A percentile compares a stretch with the other conserved stretches of the same genome.
These are phyloP conservation scores for Drosophila kohkoa DNA, from an alignment of 1,140 invertebrate genomes.

Conservation along the genomic window DNA sequence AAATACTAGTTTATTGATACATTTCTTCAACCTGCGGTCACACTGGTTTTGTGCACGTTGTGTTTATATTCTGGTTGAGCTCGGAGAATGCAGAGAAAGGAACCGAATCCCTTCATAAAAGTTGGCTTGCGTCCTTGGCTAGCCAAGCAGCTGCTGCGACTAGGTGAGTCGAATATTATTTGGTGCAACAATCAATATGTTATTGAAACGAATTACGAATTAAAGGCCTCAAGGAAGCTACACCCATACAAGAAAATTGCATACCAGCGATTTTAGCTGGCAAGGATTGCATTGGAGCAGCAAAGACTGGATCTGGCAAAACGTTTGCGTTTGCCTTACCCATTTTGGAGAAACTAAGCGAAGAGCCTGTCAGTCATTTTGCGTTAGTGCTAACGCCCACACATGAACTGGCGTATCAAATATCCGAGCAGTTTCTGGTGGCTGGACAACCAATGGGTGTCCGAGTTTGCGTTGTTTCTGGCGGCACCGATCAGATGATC, in stretches of 20 bases:
- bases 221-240: constrained; percentile 93
- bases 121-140: constrained; percentile 77
- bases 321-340: constrained; percentile 98
- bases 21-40: constrained; percentile 6
- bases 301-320: constrained; percentile 99
- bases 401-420: constrained; percentile 96
- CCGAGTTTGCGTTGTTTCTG: constrained; percentile 93
- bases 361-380: constrained; percentile 97
- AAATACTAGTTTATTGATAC: too few relatives aligned
- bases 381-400: constrained; percentile 98
- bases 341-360: constrained; percentile 95
- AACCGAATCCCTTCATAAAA: constrained; percentile 68
- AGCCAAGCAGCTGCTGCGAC: constrained; percentile 74
- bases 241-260: constrained; percentile 93
- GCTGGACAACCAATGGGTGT: constrained; percentile 94
- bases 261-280: constrained; percentile 93
- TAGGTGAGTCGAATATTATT: constrained; percentile 55
- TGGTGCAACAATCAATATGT: not conserved
- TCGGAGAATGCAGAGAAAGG: constrained; percentile 63
- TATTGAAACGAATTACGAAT: not conserved
- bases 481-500: constrained; percentile 96
- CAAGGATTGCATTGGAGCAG: constrained; percentile 96
- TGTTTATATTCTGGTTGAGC: constrained; percentile 39
- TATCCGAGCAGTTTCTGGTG: constrained; percentile 96
- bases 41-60: constrained; percentile 55